Percentiles rank a stretch among this genome's conserved stretches.
phyloP scores from a whole-genome alignment of 2,888 invertebrate species.

The Andrena minutula region DNA sequence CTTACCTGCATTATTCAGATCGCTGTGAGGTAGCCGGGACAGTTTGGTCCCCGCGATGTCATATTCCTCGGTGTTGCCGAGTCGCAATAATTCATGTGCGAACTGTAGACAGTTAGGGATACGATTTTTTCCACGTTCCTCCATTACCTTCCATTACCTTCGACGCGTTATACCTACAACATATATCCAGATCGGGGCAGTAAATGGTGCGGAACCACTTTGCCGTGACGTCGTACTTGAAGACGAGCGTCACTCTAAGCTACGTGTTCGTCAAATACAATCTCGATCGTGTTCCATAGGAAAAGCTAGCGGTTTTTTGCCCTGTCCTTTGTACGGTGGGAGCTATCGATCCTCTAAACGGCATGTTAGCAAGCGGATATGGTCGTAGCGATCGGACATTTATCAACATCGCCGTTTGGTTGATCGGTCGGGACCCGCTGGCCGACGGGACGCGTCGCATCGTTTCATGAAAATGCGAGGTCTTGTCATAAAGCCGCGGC shows the following conservation, averaged over 20 bases:
- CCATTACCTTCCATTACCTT: conserved; percentile 19
- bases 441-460: conserved; percentile 14
- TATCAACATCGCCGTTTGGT: conserved; percentile 49
- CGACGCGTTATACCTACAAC: conserved; percentile 22
- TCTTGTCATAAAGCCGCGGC: conserved; percentile 47
- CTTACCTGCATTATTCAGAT: conserved; percentile 32
- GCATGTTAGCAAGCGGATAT: conserved; percentile 49
- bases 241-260: conserved; percentile 25
- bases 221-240: conserved; percentile 31
- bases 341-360: conserved; percentile 49
- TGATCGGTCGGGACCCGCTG: background rate
- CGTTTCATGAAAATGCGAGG: conserved; percentile 64
- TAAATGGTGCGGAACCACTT: conserved; percentile 37
- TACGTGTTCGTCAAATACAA: conserved; percentile 33
- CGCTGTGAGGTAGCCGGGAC: conserved; percentile 7
- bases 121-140: background rate
- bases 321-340: conserved; percentile 22
- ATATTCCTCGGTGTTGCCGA: conserved; percentile 22
- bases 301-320: conserved; percentile 54
- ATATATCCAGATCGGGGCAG: conserved; percentile 30
- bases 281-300: conserved; percentile 10
- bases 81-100: conserved; percentile 31
- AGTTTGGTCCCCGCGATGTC: background rate
- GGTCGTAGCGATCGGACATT: conserved; percentile 52
- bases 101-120: background rate